These are phyloP conservation scores for Adelges cooleyi DNA, from an alignment of 1,140 invertebrate species.

Conservation along the genomic window DNA sequence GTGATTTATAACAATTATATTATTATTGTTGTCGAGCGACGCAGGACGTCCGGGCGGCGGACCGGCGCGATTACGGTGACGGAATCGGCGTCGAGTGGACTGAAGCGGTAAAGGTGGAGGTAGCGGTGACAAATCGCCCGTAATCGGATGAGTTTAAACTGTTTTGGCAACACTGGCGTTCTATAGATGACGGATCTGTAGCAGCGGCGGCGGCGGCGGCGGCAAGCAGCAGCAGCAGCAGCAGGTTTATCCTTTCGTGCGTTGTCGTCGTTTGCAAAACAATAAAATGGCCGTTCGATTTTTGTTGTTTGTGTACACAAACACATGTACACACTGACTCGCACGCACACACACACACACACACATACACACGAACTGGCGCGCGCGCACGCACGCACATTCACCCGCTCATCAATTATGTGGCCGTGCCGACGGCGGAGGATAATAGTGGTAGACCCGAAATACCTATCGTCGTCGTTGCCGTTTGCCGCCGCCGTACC, in stretches of 20 bases:
- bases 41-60: too few species aligned
- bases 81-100: not conserved
- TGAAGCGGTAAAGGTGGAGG: not conserved
- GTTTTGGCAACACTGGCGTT: constrained; percentile 27
- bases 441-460: constrained; percentile 13
- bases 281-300: constrained; percentile 29
- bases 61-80: not conserved
- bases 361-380: not conserved
- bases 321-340: not conserved
- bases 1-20: not conserved
- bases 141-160: constrained; percentile 22
- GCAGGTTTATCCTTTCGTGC: constrained; percentile 28
- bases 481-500: not conserved
- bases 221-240: not conserved
- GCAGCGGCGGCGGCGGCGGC: not conserved
- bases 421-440: constrained; percentile 7
- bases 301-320: constrained; percentile 26
- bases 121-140: constrained; percentile 10
- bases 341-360: not conserved
- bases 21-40: too few species aligned
- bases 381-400: not conserved
- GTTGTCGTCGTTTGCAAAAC: constrained; percentile 28
- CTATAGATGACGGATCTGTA: constrained; percentile 27
- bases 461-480: constrained; percentile 9
- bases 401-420: not conserved